Conservation (phyloP, 2,113 vertebrate species). For the Catharus bicknelli region DNA sequence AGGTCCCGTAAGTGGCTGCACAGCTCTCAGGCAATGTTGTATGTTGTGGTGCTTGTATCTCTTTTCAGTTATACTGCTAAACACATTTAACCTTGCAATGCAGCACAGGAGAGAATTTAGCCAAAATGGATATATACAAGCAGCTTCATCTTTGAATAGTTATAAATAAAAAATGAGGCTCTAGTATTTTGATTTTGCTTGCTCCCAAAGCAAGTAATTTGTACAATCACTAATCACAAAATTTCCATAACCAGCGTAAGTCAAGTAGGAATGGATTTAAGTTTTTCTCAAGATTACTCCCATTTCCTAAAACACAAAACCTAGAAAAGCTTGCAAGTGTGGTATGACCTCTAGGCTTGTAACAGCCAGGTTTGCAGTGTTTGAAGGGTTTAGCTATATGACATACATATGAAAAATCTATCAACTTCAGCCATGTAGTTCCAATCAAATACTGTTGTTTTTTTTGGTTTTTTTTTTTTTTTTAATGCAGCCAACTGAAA, state of each 20-base stretch:
- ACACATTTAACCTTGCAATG: not conserved
- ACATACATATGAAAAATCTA: not conserved
- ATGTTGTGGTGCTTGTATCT: not conserved
- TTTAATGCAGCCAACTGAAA: not conserved
- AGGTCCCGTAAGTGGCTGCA: not conserved
- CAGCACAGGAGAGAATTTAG: not conserved
- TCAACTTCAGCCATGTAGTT: not conserved
- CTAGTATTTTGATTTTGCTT: not conserved
- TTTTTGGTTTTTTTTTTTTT: not conserved
- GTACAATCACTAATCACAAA: fast-evolving
- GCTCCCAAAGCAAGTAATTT: not conserved
- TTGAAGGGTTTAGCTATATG: not conserved
- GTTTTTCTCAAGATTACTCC: not conserved
- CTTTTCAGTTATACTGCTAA: not conserved
- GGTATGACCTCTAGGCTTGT: not conserved
- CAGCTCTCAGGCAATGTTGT: not conserved
- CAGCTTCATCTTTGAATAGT: not conserved
- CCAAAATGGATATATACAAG: not conserved
- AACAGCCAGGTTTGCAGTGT: not conserved
- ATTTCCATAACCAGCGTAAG: not conserved
- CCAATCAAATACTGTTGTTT: not conserved
- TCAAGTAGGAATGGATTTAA: not conserved
- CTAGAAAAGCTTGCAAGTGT: not conserved
- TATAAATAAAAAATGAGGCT: not conserved
- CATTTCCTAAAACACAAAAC: not conserved